Percentiles rank a stretch among this genome's conserved stretches.
These are phyloP conservation scores for Hippopotamus amphibius DNA, from an alignment of 2,113 vertebrate species.

Conservation along the genomic window DNA sequence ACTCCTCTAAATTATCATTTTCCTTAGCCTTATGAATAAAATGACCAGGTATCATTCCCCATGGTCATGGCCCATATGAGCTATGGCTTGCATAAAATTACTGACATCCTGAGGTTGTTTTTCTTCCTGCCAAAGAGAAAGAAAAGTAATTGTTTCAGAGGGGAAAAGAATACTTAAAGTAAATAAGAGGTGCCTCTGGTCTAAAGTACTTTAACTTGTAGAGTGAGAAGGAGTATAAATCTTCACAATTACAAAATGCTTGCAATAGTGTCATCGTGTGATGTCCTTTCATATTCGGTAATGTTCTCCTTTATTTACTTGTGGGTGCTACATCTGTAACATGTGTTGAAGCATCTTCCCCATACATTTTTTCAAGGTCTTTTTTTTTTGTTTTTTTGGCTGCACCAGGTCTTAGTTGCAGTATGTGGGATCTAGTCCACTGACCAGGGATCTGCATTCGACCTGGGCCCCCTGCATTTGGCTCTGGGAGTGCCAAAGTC, in stretches of 20 bases:
- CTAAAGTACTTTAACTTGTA: neutral
- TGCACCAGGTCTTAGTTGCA: no score
- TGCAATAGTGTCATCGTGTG: no score
- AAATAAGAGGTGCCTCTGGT: neutral
- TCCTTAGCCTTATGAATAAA: neutral
- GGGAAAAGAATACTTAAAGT: neutral
- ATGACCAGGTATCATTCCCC: neutral
- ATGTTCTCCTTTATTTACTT: neutral
- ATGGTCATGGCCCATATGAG: neutral
- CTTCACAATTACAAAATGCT: neutral
- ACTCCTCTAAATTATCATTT: neutral
- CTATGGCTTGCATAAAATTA: neutral
- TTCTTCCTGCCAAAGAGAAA: neutral
- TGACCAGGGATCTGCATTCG: no score
- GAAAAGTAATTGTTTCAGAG: neutral
- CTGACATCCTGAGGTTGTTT: neutral
- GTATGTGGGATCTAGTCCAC: no score
- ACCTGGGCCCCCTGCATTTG: no score
- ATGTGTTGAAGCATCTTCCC: neutral
- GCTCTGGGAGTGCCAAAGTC: no score
- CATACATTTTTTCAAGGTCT: neutral
- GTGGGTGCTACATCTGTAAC: neutral
- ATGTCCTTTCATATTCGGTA: neutral
- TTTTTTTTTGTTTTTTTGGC: no score
- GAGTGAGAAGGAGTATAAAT: neutral